Evolutionary conservation across 2,797 vertebrate species (phyloP).

Genomic region (Pampus argenteus): DNA sequence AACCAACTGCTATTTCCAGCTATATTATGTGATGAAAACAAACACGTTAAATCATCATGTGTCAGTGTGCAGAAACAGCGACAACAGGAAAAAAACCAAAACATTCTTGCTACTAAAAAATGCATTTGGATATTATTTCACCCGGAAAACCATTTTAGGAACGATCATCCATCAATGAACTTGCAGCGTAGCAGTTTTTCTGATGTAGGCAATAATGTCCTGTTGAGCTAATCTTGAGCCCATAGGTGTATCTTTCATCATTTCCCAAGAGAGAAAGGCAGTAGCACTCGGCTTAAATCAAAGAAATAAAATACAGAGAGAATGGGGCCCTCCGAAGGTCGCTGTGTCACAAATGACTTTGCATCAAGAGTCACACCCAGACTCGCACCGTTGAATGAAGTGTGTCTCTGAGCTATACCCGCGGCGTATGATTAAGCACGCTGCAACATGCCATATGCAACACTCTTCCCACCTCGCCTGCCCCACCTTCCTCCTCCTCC

Average conservation of each 20-base stretch:
- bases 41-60: constrained; percentile 66
- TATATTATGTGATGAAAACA: constrained; percentile 57
- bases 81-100: constrained; percentile 57
- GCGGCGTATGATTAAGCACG: constrained; percentile 47
- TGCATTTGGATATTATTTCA: constrained; percentile 70
- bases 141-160: constrained; percentile 68
- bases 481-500: constrained; percentile 16
- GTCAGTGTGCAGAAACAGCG: constrained; percentile 59
- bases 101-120: constrained; percentile 69
- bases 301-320: constrained; percentile 69
- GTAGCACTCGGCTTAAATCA: constrained; percentile 69
- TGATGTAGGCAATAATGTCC: constrained; percentile 70
- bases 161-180: constrained; percentile 73
- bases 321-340: constrained; percentile 64
- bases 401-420: constrained; percentile 58
- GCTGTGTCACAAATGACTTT: constrained; percentile 73
- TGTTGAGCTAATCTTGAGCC: constrained; percentile 70
- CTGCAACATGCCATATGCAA: constrained; percentile 35
- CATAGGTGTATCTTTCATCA: constrained; percentile 72
- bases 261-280: constrained; percentile 53
- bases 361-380: constrained; percentile 66
- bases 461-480: constrained; percentile 23
- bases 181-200: constrained; percentile 61
- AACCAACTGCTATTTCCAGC: constrained; percentile 64
- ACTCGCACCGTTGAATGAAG: constrained; percentile 74